These are phyloP conservation scores for Simalia tracyae DNA, from an alignment of 2,797 vertebrate genomes.

Conservation along the genomic window DNA sequence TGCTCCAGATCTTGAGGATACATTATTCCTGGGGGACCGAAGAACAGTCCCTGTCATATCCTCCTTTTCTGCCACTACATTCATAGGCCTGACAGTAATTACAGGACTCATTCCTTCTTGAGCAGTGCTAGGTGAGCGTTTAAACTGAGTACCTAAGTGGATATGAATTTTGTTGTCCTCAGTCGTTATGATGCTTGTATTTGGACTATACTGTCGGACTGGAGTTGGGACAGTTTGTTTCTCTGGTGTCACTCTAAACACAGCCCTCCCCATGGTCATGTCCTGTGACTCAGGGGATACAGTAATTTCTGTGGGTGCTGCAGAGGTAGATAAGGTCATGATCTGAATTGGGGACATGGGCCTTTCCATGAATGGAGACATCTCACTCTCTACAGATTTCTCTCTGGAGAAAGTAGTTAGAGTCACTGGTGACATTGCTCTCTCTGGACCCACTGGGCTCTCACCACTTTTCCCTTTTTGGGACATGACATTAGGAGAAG, in stretches of 20 bases:
- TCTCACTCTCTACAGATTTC: slow-evolving; percentile 78
- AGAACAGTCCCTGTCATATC: slow-evolving; percentile 84
- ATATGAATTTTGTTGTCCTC: slow-evolving; percentile 99
- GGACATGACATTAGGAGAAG: slow-evolving; percentile 78
- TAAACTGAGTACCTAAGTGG: slow-evolving; percentile 88
- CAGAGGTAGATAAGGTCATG: slow-evolving; percentile 86
- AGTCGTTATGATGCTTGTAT: slow-evolving; percentile 88
- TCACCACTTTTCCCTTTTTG: slow-evolving; percentile 75
- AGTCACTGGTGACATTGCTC: slow-evolving; percentile 88
- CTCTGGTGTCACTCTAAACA: slow-evolving; percentile 88
- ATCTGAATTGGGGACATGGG: slow-evolving; percentile 88
- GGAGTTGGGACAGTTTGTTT: slow-evolving; percentile 80
- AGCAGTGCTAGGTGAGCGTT: slow-evolving; percentile 73
- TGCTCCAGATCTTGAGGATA: slow-evolving; percentile 67
- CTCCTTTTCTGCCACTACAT: slow-evolving; percentile 81
- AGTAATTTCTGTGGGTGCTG: slow-evolving; percentile 77
- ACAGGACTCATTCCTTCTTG: slow-evolving; percentile 69
- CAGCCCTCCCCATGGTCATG: slow-evolving; percentile 77
- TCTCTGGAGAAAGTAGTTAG: slow-evolving; percentile 91
- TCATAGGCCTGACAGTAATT: slow-evolving; percentile 80
- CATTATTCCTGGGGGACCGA: slow-evolving; percentile 79
- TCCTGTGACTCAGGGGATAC: slow-evolving; percentile 78
- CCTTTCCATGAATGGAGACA: slow-evolving; percentile 69
- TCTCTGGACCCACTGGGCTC: slow-evolving; percentile 70
- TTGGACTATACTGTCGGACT: slow-evolving; percentile 82